Conservation (phyloP, 2,113 vertebrate genomes). For the Cinclus mexicanus region DNA sequence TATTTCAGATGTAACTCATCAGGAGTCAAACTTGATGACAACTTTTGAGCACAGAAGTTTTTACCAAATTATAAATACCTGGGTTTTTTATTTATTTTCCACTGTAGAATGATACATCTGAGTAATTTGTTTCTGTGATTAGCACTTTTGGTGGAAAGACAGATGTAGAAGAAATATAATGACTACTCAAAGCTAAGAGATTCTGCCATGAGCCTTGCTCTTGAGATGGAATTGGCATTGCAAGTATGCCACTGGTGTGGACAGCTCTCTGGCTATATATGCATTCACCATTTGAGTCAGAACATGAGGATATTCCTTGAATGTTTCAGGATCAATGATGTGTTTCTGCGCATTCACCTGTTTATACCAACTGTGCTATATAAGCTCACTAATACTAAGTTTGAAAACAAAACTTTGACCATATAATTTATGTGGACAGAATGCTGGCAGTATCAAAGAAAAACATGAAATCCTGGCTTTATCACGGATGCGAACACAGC, state of each 20-base stretch:
- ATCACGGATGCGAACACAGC: neutral
- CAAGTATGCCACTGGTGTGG: fast-evolving
- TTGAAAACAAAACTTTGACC: neutral
- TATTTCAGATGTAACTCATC: neutral
- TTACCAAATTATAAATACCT: neutral
- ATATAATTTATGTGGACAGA: neutral
- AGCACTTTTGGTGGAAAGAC: neutral
- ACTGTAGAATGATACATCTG: neutral
- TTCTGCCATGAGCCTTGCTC: neutral
- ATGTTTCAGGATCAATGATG: neutral
- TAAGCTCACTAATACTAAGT: neutral
- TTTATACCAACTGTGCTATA: neutral
- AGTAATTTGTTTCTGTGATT: neutral
- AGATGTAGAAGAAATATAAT: neutral
- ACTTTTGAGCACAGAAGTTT: neutral
- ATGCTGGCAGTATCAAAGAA: neutral
- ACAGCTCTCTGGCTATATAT: neutral
- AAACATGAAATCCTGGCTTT: neutral
- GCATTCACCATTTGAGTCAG: fast-evolving
- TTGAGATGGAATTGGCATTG: neutral
- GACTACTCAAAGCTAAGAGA: neutral
- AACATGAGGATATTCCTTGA: neutral
- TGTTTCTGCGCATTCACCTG: neutral
- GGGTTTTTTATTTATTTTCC: neutral
- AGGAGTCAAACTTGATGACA: neutral